Conservation (phyloP, 2,888 invertebrate genomes). For the Amiota minor region DNA sequence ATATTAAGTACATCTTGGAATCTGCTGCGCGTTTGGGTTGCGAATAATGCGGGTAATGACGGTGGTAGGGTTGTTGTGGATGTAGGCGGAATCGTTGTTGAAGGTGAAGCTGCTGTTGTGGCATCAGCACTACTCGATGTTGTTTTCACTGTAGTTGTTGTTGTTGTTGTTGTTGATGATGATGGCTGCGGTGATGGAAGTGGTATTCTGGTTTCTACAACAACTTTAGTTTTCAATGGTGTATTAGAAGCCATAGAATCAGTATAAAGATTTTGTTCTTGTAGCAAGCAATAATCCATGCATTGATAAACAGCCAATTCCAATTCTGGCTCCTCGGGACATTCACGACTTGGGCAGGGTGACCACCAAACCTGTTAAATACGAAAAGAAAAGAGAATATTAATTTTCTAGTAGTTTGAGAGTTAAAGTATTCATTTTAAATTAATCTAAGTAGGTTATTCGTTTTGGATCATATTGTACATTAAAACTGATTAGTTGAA, state of each 20-base stretch:
- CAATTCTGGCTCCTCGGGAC: constrained; percentile 83
- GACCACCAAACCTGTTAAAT: constrained; percentile 84
- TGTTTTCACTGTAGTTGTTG: constrained; percentile 48
- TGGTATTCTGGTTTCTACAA: constrained; percentile 53
- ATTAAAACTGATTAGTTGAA: no score
- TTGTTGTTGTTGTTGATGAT: constrained; percentile 37
- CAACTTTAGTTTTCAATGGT: constrained; percentile 65
- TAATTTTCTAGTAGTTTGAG: not conserved
- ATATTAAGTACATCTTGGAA: constrained; percentile 72
- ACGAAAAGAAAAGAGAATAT: not conserved
- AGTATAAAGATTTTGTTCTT: constrained; percentile 65
- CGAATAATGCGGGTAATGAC: constrained; percentile 57
- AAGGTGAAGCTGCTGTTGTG: constrained; percentile 50
- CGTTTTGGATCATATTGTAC: not conserved
- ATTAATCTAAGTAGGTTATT: not conserved
- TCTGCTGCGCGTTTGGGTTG: constrained; percentile 63
- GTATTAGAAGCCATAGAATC: constrained; percentile 55
- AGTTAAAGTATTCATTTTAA: not conserved
- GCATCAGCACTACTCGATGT: constrained; percentile 40
- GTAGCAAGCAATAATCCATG: constrained; percentile 81
- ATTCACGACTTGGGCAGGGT: constrained; percentile 85
- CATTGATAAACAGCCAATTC: constrained; percentile 83
- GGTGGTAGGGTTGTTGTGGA: constrained; percentile 61
- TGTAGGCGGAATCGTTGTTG: constrained; percentile 35
- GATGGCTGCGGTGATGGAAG: constrained; percentile 48